These are phyloP conservation scores for Ophioninae sp. DNA, from an alignment of 2,888 invertebrate genomes.

Conservation along the genomic window DNA sequence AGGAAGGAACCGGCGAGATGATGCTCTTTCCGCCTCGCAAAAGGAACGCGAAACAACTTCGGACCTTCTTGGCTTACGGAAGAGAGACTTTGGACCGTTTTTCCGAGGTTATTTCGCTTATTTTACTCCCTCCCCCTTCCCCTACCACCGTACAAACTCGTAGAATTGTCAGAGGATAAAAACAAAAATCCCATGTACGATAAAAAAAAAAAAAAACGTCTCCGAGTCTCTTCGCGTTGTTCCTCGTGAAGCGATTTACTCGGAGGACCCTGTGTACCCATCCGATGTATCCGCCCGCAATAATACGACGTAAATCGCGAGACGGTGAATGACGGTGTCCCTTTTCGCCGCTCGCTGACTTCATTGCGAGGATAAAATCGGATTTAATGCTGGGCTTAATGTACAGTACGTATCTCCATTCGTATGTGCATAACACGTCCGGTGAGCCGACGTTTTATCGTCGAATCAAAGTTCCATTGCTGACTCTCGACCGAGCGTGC, in stretches of 20 bases:
- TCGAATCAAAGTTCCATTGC: slow-evolving; percentile 6
- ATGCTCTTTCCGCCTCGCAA: slow-evolving; percentile 9
- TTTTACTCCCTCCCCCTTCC: background rate
- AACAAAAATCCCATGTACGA: background rate
- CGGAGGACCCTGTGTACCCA: background rate
- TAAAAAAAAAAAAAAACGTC: background rate
- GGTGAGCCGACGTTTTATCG: slow-evolving; percentile 12
- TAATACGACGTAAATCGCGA: slow-evolving; percentile 63
- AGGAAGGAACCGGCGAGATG: slow-evolving; percentile 52
- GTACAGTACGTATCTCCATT: slow-evolving; percentile 28
- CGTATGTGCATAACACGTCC: background rate
- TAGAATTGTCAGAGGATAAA: slow-evolving; percentile 49
- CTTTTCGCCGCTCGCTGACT: slow-evolving; percentile 46
- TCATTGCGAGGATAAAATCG: slow-evolving; percentile 57
- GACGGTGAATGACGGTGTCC: slow-evolving; percentile 44
- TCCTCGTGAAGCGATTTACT: slow-evolving; percentile 46
- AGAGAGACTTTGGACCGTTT: slow-evolving; percentile 24
- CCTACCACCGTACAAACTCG: slow-evolving; percentile 41
- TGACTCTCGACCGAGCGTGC: background rate
- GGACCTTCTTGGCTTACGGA: slow-evolving; percentile 30
- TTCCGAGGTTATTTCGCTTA: slow-evolving; percentile 4
- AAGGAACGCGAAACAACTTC: background rate
- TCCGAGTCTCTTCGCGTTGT: slow-evolving; percentile 23
- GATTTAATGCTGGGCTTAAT: slow-evolving; percentile 48
- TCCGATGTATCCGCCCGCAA: slow-evolving; percentile 29